A percentile compares a stretch with the other conserved stretches of the same genome.
These are phyloP conservation scores for Propsilocerus akamusi DNA, from an alignment of 1,140 invertebrate species.

Conservation along the genomic window DNA sequence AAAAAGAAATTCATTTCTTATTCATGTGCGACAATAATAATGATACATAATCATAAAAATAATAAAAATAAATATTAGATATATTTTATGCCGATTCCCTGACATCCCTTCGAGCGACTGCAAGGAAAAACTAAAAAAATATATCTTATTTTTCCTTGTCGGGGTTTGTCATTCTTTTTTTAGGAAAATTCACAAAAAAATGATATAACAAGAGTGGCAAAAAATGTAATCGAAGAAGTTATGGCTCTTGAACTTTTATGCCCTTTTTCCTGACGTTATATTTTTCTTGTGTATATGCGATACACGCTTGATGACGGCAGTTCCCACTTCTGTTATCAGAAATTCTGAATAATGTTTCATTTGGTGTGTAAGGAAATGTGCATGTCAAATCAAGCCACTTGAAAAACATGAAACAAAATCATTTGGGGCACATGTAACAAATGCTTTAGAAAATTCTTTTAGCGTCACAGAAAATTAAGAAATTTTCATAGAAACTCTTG, in stretches of 20 bases:
- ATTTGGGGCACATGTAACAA: too few species aligned
- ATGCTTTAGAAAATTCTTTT: too few species aligned
- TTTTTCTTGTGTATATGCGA: background rate
- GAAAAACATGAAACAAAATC: too few species aligned
- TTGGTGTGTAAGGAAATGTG: too few species aligned
- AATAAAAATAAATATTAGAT: too few species aligned
- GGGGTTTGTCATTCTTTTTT: background rate
- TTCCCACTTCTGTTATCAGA: too few species aligned
- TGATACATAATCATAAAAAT: constrained; percentile 4
- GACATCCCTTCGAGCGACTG: background rate
- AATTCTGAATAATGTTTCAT: too few species aligned
- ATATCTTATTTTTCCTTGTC: background rate
- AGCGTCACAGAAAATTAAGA: too few species aligned
- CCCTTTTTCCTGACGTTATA: background rate
- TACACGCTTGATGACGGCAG: background rate
- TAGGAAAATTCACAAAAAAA: background rate
- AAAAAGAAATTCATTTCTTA: constrained; percentile 2
- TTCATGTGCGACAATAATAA: constrained; percentile 3
- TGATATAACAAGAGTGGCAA: background rate
- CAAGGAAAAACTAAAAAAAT: background rate
- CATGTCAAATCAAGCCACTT: too few species aligned
- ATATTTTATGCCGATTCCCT: background rate
- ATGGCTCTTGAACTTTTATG: constrained; percentile 2
- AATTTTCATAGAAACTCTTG: too few species aligned
- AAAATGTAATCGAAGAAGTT: constrained; percentile 4